Conservation (phyloP, 2,797 vertebrate species). For the Erethizon dorsatum region DNA sequence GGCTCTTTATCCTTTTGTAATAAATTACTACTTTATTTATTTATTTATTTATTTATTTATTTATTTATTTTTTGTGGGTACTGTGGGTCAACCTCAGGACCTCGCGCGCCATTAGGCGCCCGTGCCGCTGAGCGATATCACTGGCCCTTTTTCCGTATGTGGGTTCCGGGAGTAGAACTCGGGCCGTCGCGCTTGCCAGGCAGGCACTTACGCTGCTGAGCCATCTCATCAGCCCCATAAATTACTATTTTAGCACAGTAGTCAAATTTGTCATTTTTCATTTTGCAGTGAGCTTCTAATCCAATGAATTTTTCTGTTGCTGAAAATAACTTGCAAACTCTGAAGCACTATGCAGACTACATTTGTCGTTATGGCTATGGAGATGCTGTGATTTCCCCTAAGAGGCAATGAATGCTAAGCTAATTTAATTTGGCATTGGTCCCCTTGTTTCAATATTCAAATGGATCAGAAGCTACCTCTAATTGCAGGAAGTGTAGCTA, state of each 20-base stretch:
- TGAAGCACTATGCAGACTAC: constrained; percentile 2
- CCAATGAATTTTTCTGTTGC: constrained; percentile 61
- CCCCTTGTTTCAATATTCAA: constrained; percentile 21
- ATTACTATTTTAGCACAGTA: constrained; percentile 59
- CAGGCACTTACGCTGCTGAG: too few relatives aligned
- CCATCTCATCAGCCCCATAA: neutral
- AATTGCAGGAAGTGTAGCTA: neutral
- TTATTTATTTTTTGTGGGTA: too few relatives aligned
- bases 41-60: too few relatives aligned
- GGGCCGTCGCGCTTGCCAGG: too few relatives aligned
- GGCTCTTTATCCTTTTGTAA: constrained; percentile 55
- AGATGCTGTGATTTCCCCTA: constrained; percentile 62
- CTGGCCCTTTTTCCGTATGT: too few relatives aligned
- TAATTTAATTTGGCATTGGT: neutral
- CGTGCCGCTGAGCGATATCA: too few relatives aligned
- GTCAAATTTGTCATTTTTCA: constrained; percentile 50
- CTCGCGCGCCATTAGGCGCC: too few relatives aligned
- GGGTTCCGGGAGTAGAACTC: too few relatives aligned
- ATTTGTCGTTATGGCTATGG: constrained; percentile 66
- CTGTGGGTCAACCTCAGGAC: too few relatives aligned
- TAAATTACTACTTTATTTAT: neutral
- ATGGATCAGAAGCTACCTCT: constrained; percentile 37
- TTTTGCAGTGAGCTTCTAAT: constrained; percentile 61
- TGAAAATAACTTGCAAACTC: constrained; percentile 55
- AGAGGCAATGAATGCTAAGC: constrained; percentile 18